Conservation (phyloP, 92 coral and sea anemone species). For the Bergia puertoricense region DNA sequence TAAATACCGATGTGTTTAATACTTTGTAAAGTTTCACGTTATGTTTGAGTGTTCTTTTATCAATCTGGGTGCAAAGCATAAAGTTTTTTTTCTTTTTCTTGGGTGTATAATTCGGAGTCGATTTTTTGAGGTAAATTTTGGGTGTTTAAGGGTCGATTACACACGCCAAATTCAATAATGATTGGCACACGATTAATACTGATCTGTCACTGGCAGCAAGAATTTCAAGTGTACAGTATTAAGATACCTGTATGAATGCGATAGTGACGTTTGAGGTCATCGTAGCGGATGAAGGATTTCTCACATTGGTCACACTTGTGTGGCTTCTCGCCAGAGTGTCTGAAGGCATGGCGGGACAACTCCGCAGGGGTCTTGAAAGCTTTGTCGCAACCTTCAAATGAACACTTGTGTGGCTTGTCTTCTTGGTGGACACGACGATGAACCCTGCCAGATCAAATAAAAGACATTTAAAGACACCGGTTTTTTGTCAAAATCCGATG, state of each 20-base stretch:
- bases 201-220: not conserved
- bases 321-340: slow-evolving; percentile 98
- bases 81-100: too few species aligned
- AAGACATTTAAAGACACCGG: too few species aligned
- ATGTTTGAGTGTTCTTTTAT: too few species aligned
- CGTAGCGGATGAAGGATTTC: slow-evolving; percentile 97
- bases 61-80: too few species aligned
- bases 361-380: slow-evolving; percentile 99
- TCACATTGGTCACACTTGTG: slow-evolving; percentile 98
- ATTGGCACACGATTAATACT: not conserved
- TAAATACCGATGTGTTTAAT: too few species aligned
- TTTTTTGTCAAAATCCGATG: too few species aligned
- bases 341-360: slow-evolving; percentile 94
- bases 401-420: slow-evolving; percentile 92
- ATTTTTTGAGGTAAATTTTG: too few species aligned
- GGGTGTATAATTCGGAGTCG: too few species aligned
- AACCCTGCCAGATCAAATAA: slow-evolving; percentile 59
- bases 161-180: too few species aligned
- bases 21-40: too few species aligned
- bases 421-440: slow-evolving; percentile 99
- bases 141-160: too few species aligned
- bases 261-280: slow-evolving; percentile 96
- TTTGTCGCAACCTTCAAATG: slow-evolving; percentile 89
- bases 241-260: slow-evolving; percentile 94
- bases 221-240: not conserved